Percentiles rank a stretch among this genome's conserved stretches.
These are phyloP conservation scores for Hipparchia sbordonii DNA, from an alignment of 2,888 invertebrate genomes.

Conservation along the genomic window DNA sequence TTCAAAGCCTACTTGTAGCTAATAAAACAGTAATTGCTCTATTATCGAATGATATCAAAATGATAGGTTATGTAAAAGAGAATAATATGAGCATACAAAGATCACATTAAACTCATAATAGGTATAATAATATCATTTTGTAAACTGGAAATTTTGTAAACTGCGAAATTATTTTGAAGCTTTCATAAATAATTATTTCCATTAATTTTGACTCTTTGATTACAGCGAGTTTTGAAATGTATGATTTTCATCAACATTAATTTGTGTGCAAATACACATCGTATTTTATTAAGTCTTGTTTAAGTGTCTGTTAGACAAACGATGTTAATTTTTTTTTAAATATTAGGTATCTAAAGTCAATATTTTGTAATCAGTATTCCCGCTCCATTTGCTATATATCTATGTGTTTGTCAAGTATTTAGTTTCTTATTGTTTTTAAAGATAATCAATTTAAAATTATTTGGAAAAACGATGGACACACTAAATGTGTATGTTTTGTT, in stretches of 20 bases:
- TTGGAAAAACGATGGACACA: too few relatives aligned
- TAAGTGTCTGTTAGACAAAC: too few relatives aligned
- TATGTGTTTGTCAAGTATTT: too few relatives aligned
- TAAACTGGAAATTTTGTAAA: constrained; percentile 24
- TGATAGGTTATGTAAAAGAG: constrained; percentile 2
- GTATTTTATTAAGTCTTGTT: background rate
- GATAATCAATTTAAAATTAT: too few relatives aligned
- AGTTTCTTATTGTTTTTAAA: too few relatives aligned
- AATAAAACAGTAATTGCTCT: background rate
- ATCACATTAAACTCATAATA: background rate
- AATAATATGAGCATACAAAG: constrained; percentile 10
- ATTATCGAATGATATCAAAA: constrained; percentile 9
- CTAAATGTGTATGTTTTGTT: too few relatives aligned
- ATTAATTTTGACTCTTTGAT: constrained; percentile 33
- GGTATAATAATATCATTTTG: constrained; percentile 18
- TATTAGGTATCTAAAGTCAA: too few relatives aligned
- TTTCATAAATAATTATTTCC: constrained; percentile 22
- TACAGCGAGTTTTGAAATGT: constrained; percentile 31
- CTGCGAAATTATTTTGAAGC: constrained; percentile 29
- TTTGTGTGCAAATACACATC: background rate
- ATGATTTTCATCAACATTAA: constrained; percentile 20
- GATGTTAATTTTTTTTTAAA: too few relatives aligned
- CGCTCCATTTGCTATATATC: too few relatives aligned
- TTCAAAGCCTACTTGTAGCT: background rate
- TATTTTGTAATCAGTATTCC: too few relatives aligned